Percentiles rank a stretch among this genome's conserved stretches.
These are phyloP conservation scores for Tryphoninae sp. DNA, from an alignment of 2,888 invertebrate species.

Conservation along the genomic window DNA sequence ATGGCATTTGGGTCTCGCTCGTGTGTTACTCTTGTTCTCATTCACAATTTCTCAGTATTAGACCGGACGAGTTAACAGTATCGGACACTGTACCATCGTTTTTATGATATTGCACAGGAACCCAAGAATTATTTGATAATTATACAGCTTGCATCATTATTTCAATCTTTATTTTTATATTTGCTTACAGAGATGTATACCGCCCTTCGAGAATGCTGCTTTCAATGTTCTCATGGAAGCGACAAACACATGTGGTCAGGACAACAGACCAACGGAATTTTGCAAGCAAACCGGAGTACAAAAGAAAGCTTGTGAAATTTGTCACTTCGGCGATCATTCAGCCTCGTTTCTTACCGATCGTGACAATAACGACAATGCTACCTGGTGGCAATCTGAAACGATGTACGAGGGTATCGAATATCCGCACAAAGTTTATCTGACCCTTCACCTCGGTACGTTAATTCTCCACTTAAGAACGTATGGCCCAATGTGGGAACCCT, in stretches of 20 bases:
- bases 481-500: conserved; percentile 33
- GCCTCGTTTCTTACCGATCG: conserved; percentile 93
- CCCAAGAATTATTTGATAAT: not conserved
- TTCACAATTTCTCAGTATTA: conserved; percentile 46
- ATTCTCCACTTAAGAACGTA: not conserved
- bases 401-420: conserved; percentile 97
- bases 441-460: conserved; percentile 90
- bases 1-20: conserved; percentile 29
- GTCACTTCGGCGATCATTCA: conserved; percentile 87
- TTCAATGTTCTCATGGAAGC: conserved; percentile 94
- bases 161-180: conserved; percentile 3
- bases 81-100: conserved; percentile 42
- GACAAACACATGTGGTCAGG: conserved; percentile 97
- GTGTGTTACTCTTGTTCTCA: conserved; percentile 12
- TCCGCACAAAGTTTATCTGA: conserved; percentile 96
- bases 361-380: conserved; percentile 93
- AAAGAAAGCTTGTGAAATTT: conserved; percentile 90
- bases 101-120: not conserved
- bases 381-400: conserved; percentile 99
- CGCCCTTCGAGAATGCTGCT: conserved; percentile 98
- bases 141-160: conserved; percentile 7
- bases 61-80: conserved; percentile 39
- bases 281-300: conserved; percentile 95
- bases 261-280: conserved; percentile 88
- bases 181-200: conserved; percentile 92